These are phyloP conservation scores for Idaea straminata DNA, from an alignment of 2,888 invertebrate species.

Conservation along the genomic window DNA sequence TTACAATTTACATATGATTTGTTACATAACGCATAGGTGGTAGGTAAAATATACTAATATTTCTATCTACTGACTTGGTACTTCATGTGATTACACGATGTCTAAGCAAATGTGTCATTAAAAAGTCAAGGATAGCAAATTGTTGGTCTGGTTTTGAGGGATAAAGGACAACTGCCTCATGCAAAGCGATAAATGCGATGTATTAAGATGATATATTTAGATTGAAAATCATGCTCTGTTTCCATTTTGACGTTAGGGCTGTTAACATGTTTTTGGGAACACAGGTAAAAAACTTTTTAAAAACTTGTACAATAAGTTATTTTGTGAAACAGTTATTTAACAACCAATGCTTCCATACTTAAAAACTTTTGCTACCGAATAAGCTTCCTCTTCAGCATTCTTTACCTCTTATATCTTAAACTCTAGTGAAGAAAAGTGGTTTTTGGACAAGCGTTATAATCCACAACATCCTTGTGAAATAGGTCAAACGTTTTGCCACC, in stretches of 20 bases:
- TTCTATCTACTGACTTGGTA: constrained; percentile 15
- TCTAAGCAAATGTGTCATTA: constrained; percentile 32
- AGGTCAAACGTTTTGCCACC: constrained; percentile 1
- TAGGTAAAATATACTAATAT: too few species aligned
- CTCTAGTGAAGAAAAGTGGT: constrained; percentile 5
- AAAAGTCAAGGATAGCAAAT: constrained; percentile 25
- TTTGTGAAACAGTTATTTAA: too few species aligned
- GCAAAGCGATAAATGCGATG: too few species aligned
- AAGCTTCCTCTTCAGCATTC: background rate
- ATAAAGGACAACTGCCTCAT: too few species aligned
- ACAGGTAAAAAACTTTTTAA: too few species aligned
- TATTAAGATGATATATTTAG: too few species aligned
- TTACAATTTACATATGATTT: background rate
- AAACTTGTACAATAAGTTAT: too few species aligned
- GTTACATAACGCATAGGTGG: too few species aligned
- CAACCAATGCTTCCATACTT: background rate
- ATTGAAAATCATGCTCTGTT: too few species aligned
- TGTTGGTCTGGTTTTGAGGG: constrained; percentile 19
- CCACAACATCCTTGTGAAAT: background rate
- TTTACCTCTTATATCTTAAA: background rate
- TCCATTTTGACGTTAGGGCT: too few species aligned
- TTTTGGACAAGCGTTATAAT: background rate
- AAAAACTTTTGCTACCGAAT: background rate
- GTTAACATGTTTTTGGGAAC: too few species aligned
- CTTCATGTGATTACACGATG: constrained; percentile 28